Evolutionary conservation across 2,888 invertebrate species (phyloP).

Genomic region (Drosophila engyochracea): DNA sequence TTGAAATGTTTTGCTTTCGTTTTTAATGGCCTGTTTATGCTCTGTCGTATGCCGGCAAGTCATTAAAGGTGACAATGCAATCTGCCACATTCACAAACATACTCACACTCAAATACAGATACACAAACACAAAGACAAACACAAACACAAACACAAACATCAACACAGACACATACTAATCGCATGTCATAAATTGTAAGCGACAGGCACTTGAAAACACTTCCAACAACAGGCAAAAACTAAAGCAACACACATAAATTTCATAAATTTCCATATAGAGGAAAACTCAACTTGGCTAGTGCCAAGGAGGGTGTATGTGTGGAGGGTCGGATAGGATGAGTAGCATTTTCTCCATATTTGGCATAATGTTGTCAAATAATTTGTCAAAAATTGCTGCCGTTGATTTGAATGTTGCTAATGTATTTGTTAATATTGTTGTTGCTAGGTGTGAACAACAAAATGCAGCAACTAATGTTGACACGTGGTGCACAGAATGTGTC

Average conservation of each 20-base stretch:
- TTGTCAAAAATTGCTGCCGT: constrained; percentile 41
- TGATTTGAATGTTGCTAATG: constrained; percentile 25
- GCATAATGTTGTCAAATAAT: constrained; percentile 63
- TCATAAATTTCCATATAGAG: constrained; percentile 58
- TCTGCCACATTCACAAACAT: constrained; percentile 43
- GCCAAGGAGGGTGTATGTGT: too few relatives aligned
- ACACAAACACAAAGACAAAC: constrained; percentile 10
- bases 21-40: constrained; percentile 79
- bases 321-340: background rate
- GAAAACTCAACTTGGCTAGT: constrained; percentile 23
- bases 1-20: constrained; percentile 39
- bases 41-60: constrained; percentile 62
- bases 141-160: constrained; percentile 13
- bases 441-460: constrained; percentile 66
- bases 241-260: constrained; percentile 56
- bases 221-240: constrained; percentile 47
- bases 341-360: constrained; percentile 43
- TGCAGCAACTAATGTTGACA: constrained; percentile 69
- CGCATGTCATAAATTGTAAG: constrained; percentile 69
- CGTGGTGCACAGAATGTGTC: constrained; percentile 28
- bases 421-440: constrained; percentile 23
- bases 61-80: constrained; percentile 78
- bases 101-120: constrained; percentile 6
- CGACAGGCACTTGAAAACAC: constrained; percentile 64
- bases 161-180: constrained; percentile 39